Evolutionary conservation across 2,113 vertebrate species (phyloP).

Genomic region (Thermophis baileyi): DNA sequence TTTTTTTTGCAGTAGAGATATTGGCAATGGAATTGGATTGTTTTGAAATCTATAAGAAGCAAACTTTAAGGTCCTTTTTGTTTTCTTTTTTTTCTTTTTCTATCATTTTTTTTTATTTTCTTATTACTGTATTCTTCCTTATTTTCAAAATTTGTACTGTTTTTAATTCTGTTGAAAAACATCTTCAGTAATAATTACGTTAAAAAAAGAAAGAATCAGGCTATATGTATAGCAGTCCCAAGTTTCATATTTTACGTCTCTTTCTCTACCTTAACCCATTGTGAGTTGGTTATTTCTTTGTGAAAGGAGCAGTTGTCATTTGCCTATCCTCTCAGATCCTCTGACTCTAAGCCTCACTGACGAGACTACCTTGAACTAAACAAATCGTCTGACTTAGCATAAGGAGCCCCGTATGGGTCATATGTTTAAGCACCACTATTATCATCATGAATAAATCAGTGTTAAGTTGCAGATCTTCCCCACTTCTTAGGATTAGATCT

Average conservation of each 20-base stretch:
- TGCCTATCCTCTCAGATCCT: background rate
- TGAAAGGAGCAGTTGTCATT: background rate
- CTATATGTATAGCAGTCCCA: background rate
- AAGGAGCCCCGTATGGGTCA: background rate
- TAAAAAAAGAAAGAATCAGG: background rate
- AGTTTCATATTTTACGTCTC: background rate
- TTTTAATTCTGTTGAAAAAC: background rate
- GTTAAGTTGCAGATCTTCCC: background rate
- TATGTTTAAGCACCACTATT: background rate
- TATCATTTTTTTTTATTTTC: background rate
- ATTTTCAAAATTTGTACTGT: background rate
- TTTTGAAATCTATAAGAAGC: accelerated
- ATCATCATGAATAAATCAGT: background rate
- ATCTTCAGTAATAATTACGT: background rate
- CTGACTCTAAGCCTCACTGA: background rate
- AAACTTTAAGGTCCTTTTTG: background rate
- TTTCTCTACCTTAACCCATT: background rate
- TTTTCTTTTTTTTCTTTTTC: background rate
- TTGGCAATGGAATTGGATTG: background rate
- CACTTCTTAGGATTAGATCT: background rate
- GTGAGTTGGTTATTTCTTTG: background rate
- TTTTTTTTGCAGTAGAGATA: background rate
- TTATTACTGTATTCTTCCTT: background rate
- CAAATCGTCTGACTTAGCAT: too few species aligned
- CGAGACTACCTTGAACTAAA: background rate